Evolutionary conservation across 2,888 invertebrate species (phyloP).

Genomic region (Neoaliturus tenellus): DNA sequence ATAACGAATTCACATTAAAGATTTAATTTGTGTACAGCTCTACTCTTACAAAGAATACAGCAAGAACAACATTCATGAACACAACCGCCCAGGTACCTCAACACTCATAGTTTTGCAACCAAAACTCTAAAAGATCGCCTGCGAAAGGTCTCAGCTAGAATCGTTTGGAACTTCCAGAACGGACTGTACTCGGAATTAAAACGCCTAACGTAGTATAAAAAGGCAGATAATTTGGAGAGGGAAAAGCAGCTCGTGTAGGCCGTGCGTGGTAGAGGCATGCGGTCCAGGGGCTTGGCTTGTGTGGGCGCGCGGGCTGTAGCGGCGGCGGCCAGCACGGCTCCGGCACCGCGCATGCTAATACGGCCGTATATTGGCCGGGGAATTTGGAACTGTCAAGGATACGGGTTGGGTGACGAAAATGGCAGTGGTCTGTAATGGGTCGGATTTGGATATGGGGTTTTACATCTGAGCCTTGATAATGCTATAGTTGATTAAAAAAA

Average conservation of each 20-base stretch:
- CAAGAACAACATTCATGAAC: too few species aligned
- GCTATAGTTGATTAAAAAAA: too few species aligned
- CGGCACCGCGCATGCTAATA: neutral
- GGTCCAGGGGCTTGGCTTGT: conserved; percentile 55
- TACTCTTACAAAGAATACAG: too few species aligned
- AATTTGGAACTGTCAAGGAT: conserved; percentile 13
- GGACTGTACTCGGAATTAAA: conserved; percentile 56
- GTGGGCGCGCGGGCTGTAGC: neutral
- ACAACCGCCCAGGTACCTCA: too few species aligned
- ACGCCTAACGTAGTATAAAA: conserved; percentile 55
- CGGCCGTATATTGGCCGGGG: neutral
- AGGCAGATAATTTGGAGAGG: conserved; percentile 48
- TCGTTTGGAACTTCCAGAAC: neutral
- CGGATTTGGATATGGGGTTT: too few species aligned
- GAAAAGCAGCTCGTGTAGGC: conserved; percentile 15
- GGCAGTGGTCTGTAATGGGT: neutral
- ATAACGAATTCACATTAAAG: too few species aligned
- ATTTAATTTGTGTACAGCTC: too few species aligned
- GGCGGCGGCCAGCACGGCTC: neutral
- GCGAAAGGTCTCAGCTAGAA: neutral
- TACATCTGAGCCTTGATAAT: too few species aligned
- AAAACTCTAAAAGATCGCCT: too few species aligned
- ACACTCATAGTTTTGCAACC: too few species aligned
- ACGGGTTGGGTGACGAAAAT: neutral
- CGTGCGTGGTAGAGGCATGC: conserved; percentile 51